A percentile compares a stretch with the other conserved stretches of the same genome.
These are phyloP conservation scores for Aspidiotus destructor DNA, from an alignment of 2,888 invertebrate species.

Conservation along the genomic window DNA sequence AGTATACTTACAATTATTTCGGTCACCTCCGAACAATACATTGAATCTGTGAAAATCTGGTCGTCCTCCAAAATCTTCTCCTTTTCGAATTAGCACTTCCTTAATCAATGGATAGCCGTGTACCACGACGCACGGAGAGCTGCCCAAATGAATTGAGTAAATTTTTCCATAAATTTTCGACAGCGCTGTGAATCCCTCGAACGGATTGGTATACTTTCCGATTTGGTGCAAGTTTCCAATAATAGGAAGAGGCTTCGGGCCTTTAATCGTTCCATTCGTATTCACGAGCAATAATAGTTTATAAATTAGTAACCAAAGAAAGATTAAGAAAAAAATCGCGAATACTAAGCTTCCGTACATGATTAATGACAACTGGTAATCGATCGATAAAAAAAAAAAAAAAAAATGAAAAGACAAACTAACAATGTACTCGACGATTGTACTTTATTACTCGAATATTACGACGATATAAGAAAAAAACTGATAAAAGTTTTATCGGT, in stretches of 20 bases:
- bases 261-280: constrained; percentile 39
- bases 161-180: constrained; percentile 62
- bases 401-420: not conserved
- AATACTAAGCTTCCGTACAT: not conserved
- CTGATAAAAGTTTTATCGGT: not conserved
- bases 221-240: constrained; percentile 62
- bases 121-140: constrained; percentile 60
- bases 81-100: constrained; percentile 68
- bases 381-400: too few species aligned
- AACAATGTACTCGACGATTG: not conserved
- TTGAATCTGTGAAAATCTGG: constrained; percentile 73
- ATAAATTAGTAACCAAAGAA: not conserved
- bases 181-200: constrained; percentile 60
- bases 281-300: not conserved
- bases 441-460: not conserved
- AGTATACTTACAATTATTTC: constrained; percentile 71
- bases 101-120: constrained; percentile 61
- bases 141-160: constrained; percentile 58
- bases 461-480: not conserved
- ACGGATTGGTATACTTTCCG: constrained; percentile 54
- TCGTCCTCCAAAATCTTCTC: constrained; percentile 70
- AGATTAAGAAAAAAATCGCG: not conserved
- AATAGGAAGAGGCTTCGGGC: constrained; percentile 57
- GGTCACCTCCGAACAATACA: constrained; percentile 70
- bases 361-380: not conserved